A percentile compares a stretch with the other conserved stretches of the same genome.
Conservation (phyloP, 2,797 vertebrate species). For the Morus bassanus region DNA sequence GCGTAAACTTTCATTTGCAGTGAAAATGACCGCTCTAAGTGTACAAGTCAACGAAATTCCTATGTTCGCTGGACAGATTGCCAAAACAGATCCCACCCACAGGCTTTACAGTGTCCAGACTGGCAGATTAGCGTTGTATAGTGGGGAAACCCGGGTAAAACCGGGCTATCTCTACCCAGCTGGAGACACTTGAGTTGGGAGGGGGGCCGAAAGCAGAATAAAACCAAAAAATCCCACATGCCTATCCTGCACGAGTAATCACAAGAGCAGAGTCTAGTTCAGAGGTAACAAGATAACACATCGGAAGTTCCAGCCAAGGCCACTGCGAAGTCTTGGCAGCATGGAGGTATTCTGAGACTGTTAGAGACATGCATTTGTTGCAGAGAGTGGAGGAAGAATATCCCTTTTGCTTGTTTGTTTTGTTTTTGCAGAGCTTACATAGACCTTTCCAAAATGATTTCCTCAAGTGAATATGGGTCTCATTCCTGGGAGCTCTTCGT, state of each 20-base stretch:
- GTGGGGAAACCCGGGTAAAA: not conserved
- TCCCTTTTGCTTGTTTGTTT: not conserved
- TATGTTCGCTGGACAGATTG: not conserved
- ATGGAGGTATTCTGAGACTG: not conserved
- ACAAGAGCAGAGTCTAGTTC: not conserved
- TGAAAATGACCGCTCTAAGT: not conserved
- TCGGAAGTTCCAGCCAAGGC: not conserved
- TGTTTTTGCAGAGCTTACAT: not conserved
- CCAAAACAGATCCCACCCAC: not conserved
- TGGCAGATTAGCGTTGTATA: not conserved
- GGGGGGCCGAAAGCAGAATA: not conserved
- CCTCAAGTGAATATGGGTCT: slow-evolving; percentile 78
- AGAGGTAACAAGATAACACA: not conserved
- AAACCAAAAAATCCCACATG: not conserved
- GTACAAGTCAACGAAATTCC: not conserved
- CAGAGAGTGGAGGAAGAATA: not conserved
- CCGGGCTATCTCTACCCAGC: not conserved
- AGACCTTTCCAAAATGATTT: slow-evolving; percentile 75
- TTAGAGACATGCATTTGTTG: not conserved
- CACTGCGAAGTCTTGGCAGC: not conserved
- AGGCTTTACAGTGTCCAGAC: not conserved
- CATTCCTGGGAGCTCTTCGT: slow-evolving; percentile 90
- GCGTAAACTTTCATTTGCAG: not conserved
- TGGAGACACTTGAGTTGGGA: not conserved
- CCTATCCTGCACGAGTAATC: not conserved